Conservation (phyloP, 92 coral and sea anemone genomes). For the Isaurus tuberculatus region DNA sequence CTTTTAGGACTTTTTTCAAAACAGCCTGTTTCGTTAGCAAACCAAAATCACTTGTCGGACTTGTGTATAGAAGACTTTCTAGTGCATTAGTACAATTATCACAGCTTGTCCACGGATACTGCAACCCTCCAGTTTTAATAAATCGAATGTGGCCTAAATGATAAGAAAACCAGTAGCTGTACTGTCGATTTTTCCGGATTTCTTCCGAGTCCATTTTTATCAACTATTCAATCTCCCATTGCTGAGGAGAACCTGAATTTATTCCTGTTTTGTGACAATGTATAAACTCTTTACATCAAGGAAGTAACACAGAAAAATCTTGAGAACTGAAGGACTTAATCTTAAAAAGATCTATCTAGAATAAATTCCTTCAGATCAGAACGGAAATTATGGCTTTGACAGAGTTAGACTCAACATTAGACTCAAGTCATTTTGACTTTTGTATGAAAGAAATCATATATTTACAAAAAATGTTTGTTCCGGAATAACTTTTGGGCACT, state of each 20-base stretch:
- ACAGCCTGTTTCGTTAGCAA: conserved; percentile 51
- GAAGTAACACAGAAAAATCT: background rate
- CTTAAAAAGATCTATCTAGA: too few relatives aligned
- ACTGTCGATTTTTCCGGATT: conserved; percentile 59
- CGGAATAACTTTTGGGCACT: background rate
- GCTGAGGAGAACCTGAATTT: background rate
- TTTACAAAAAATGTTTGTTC: too few relatives aligned
- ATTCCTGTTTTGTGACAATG: background rate
- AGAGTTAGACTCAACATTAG: too few relatives aligned
- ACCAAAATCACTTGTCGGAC: conserved; percentile 75
- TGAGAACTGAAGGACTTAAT: too few relatives aligned
- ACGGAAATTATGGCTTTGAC: too few relatives aligned
- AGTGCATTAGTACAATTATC: conserved; percentile 71
- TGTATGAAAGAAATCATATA: too few relatives aligned
- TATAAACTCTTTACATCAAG: background rate
- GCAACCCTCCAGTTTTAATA: conserved; percentile 46
- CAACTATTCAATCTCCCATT: background rate
- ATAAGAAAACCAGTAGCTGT: conserved; percentile 88
- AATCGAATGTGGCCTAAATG: conserved; percentile 89
- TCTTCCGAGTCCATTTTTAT: conserved; percentile 21
- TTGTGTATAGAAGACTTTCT: conserved; percentile 50
- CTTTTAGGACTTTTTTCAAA: background rate
- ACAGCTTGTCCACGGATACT: conserved; percentile 73
- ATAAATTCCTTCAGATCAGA: too few relatives aligned
- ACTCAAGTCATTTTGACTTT: background rate